Conservation (phyloP, 2,888 invertebrate genomes). For the Aspidapion aeneum region DNA sequence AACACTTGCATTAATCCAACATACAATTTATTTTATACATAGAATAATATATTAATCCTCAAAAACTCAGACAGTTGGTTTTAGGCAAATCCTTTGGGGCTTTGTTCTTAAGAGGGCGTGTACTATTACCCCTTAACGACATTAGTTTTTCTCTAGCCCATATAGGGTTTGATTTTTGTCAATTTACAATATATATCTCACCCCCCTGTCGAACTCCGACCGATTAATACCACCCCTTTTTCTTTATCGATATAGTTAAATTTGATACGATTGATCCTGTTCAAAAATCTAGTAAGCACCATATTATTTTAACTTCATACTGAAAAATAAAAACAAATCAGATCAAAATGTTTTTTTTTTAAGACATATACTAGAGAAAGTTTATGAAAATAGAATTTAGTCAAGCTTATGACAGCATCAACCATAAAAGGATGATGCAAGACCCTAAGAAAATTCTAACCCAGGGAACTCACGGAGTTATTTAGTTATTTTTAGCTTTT, state of each 20-base stretch:
- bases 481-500: too few relatives aligned
- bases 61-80: constrained; percentile 2
- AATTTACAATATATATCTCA: background rate
- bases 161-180: constrained; percentile 1
- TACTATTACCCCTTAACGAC: background rate
- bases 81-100: background rate
- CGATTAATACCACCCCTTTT: constrained; percentile 38
- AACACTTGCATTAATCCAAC: background rate
- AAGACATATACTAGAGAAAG: too few relatives aligned
- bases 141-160: background rate
- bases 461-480: too few relatives aligned
- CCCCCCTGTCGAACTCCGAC: constrained; percentile 19
- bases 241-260: constrained; percentile 1
- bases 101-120: constrained; percentile 2
- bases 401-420: too few relatives aligned
- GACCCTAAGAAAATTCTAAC: too few relatives aligned
- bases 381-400: too few relatives aligned
- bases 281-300: too few relatives aligned
- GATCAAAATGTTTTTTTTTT: too few relatives aligned
- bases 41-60: background rate
- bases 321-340: too few relatives aligned
- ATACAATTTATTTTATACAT: background rate
- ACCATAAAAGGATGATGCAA: too few relatives aligned
- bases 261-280: background rate
- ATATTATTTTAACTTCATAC: too few relatives aligned